Conservation (phyloP, 2,113 vertebrate genomes). For the Corapipo altera region DNA sequence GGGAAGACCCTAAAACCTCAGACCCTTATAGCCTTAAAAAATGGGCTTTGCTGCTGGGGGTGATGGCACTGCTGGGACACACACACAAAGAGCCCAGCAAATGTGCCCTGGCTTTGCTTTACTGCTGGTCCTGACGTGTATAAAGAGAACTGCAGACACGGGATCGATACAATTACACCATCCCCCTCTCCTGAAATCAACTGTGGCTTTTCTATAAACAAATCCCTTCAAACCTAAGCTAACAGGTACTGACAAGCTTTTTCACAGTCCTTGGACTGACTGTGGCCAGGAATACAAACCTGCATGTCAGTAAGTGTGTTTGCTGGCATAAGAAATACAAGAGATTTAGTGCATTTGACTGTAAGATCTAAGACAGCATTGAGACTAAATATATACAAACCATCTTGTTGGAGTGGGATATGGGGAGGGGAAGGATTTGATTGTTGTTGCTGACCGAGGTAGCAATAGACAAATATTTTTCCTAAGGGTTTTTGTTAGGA, state of each 20-base stretch:
- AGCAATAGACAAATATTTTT: not conserved
- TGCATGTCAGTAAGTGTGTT: not conserved
- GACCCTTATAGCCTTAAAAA: not conserved
- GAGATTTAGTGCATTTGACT: not conserved
- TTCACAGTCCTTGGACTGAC: not conserved
- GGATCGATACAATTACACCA: accelerated
- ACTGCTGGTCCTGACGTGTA: accelerated
- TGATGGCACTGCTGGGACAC: not conserved
- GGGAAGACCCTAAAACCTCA: not conserved
- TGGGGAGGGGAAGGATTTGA: not conserved
- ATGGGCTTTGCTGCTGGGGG: not conserved
- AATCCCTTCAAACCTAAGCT: not conserved
- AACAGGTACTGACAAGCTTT: not conserved
- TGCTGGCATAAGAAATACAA: not conserved
- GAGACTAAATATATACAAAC: not conserved
- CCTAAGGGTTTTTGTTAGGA: not conserved
- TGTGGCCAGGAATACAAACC: not conserved
- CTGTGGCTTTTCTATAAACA: not conserved
- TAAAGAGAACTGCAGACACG: not conserved
- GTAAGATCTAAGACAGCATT: not conserved
- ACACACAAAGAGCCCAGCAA: not conserved
- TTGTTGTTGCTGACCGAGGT: not conserved
- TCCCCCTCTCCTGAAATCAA: not conserved
- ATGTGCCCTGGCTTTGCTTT: not conserved
- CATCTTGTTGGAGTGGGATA: not conserved